These are phyloP conservation scores for Myrmecophaga tridactyla DNA, from an alignment of 2,113 vertebrate species.

Conservation along the genomic window DNA sequence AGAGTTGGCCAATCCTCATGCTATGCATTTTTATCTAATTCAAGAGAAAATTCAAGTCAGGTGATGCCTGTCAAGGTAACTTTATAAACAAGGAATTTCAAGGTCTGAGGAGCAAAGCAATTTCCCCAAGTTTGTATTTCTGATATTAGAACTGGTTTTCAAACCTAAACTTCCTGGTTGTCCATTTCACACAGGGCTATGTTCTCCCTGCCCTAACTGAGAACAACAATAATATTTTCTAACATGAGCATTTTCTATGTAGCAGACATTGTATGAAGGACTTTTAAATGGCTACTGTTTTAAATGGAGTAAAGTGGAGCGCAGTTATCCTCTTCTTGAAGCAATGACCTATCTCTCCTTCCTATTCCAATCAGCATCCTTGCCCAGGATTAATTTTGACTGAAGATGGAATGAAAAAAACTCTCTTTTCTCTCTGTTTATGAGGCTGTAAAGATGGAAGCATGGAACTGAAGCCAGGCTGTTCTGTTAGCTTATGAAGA, in stretches of 20 bases:
- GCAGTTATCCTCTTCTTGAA: background rate
- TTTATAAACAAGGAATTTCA: background rate
- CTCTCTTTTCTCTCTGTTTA: background rate
- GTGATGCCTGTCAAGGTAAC: background rate
- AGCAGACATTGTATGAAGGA: background rate
- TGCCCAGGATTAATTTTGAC: background rate
- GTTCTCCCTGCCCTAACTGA: background rate
- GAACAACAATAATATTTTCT: background rate
- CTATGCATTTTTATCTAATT: background rate
- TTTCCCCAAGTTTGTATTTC: background rate
- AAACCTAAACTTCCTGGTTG: background rate
- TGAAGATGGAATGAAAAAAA: background rate
- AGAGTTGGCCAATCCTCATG: background rate
- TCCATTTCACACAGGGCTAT: background rate
- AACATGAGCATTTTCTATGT: background rate
- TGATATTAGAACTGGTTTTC: background rate
- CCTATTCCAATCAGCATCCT: background rate
- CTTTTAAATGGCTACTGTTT: background rate
- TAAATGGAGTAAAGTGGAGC: no score
- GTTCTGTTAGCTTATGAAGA: background rate
- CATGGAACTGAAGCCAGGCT: background rate
- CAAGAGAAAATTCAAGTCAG: background rate
- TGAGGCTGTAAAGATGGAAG: background rate
- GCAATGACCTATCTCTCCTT: background rate
- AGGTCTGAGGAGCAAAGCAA: background rate